Conservation (phyloP, 2,113 vertebrate species). For the Nestor notabilis region DNA sequence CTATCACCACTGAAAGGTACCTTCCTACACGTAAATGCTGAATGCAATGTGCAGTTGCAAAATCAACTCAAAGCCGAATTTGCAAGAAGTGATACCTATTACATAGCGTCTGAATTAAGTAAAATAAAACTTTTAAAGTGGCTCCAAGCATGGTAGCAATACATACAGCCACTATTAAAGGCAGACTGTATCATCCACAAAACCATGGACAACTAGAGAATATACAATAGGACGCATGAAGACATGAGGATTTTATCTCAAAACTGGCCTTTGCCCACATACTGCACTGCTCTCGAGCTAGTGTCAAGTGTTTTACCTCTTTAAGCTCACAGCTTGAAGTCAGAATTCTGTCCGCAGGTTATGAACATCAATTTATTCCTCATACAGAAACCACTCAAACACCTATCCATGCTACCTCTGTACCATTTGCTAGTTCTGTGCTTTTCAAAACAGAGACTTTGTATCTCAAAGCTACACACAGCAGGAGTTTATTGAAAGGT, state of each 20-base stretch:
- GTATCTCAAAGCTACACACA: not conserved
- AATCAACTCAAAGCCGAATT: not conserved
- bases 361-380: not conserved
- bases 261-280: not conserved
- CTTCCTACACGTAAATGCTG: not conserved
- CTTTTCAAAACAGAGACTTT: not conserved
- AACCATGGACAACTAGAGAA: not conserved
- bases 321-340: not conserved
- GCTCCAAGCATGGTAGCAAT: not conserved
- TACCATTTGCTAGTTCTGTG: not conserved
- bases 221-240: not conserved
- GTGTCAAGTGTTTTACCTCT: not conserved
- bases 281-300: not conserved
- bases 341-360: not conserved
- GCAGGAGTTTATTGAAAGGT: not conserved
- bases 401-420: not conserved
- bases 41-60: not conserved
- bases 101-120: not conserved
- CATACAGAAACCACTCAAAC: not conserved
- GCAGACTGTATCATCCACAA: not conserved
- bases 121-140: not conserved
- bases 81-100: not conserved
- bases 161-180: not conserved
- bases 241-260: not conserved
- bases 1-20: not conserved